Base-by-base conservation (phyloP, 2,113 vertebrate genomes). In the Nothobranchius kuhntae region DNA sequence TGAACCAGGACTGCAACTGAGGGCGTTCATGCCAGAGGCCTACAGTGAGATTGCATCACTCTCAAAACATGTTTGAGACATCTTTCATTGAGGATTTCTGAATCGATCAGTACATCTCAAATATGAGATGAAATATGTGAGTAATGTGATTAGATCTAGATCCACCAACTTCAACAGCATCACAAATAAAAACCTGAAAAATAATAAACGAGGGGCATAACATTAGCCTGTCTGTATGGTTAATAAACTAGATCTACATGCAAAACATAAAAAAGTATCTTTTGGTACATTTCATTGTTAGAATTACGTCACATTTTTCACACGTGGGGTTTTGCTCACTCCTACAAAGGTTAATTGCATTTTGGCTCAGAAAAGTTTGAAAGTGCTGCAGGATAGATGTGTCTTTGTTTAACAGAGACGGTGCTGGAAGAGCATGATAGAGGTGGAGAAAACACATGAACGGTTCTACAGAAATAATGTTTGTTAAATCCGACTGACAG, bases 31-130 rank as follows among this genome's bases (percentile, higher is more conserved):
- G 80, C 72, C 81, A 57, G 69, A 80, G 81, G 81, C 81, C 75
- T 73, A 60, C 15, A 42, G 71, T 4, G 40, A 83, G 86, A 91
- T 83, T 86, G 87, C 71, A 75, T 72, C 35, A 66, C 77, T 84
- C 82, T 86, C 64, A 57, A 82, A 45, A 70, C 72, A 76, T 53
- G 75, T 24, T 48, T 38, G 64, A 75, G 65, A 85, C 36, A 69
- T 71, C 70, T 80, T 55, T 84, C 55, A 71, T 54, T 48, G 65
- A 85, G 77, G 82, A 40, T 40, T 40, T 40, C 38, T 8, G 73
- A 56, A 87, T 86, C 54, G 74, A 89, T 84, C 57, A 38, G 61
- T 71, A 81, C 68, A 71, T 77, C 78, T 81, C 71, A 74, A 84
- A 86, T 61, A 86, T 42, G 58, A 75, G 21, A 21, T 21, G 21